phyloP scores from a whole-genome alignment of 2,797 vertebrate genomes.

The Eutrigla gurnardus region DNA sequence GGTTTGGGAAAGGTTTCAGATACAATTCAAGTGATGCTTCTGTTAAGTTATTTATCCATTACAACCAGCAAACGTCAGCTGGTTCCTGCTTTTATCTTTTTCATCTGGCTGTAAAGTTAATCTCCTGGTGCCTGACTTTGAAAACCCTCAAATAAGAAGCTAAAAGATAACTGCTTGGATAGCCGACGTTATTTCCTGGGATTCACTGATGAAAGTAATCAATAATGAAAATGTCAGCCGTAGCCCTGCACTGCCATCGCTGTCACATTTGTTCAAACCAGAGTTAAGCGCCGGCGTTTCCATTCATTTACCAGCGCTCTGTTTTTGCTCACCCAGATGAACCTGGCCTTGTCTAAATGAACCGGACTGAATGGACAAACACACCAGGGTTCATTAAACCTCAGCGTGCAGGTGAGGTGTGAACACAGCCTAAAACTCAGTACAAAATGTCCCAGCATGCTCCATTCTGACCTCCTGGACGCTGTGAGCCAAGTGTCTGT shows the following conservation, averaged over 20 bases:
- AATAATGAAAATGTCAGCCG: background rate
- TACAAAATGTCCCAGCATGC: constrained; percentile 71
- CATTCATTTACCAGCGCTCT: background rate
- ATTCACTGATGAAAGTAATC: background rate
- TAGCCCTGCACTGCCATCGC: background rate
- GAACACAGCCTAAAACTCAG: constrained; percentile 34
- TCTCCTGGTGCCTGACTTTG: background rate
- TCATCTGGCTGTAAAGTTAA: background rate
- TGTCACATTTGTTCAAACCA: background rate
- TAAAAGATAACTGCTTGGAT: background rate
- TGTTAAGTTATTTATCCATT: background rate
- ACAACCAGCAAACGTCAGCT: background rate
- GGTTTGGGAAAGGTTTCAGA: background rate
- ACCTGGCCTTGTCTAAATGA: no score
- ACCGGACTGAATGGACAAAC: constrained; percentile 36
- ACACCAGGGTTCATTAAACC: constrained; percentile 44
- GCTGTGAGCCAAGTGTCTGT: constrained; percentile 22
- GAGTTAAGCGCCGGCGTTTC: no score
- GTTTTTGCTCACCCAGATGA: background rate
- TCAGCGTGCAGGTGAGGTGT: constrained; percentile 10
- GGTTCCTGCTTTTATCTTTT: background rate
- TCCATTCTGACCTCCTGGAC: constrained; percentile 44
- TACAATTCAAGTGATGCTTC: no score
- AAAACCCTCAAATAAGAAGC: no score
- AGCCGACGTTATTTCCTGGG: background rate